Evolutionary conservation across 2,113 vertebrate genomes (phyloP), one percentile per base, ranked within the genome.

Genomic region (Pangasianodon hypophthalmus): DNA sequence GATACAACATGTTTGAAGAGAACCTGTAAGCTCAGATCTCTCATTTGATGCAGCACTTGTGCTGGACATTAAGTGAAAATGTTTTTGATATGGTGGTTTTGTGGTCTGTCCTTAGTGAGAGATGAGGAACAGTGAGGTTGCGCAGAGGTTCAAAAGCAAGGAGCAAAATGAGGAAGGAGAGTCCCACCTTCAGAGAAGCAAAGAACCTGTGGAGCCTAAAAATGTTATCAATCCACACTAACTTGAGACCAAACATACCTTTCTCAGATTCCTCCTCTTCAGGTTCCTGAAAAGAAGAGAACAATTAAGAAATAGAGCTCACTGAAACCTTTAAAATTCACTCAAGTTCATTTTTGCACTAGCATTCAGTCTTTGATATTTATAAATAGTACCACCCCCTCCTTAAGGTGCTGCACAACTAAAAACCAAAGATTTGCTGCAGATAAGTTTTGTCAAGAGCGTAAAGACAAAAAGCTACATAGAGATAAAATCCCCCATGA

Each of bases 251-350:
- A 95, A 95, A 97, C 98, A 96, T 98, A 99, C 98, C 98, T 97
- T 97, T 98, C 94, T 98, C 97, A 94, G 96, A 97, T 94, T 98
- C 98, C 93, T 97, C 97, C 92, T 98, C 98, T 93, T 98, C 98
- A 64, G 94, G 95, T 79, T 98, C 97, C 98, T 99, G 94, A 91
- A 94, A 96, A 89, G 67, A 62, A 79, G n/a, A 64, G 16, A 7
- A 46, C 5, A 84, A 26, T 75, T 62, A 75, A 29, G 37, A 9
- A 67, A 80, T 2, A 50, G 14, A 37, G 71, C 0, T 75, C 21
- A 24, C 46, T 46, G 46, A 16, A 79, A 19, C 6, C 18, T 71
- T 69, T 32, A 32, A 13, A 44, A 4, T 37, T 24, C 24, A 24
- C 6, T 75, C 10, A 60, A 26, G 26, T 21, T 19, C 2, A 83